These are phyloP conservation scores for Zaprionus nigranus DNA, from an alignment of 1,140 invertebrate genomes.

Conservation along the genomic window DNA sequence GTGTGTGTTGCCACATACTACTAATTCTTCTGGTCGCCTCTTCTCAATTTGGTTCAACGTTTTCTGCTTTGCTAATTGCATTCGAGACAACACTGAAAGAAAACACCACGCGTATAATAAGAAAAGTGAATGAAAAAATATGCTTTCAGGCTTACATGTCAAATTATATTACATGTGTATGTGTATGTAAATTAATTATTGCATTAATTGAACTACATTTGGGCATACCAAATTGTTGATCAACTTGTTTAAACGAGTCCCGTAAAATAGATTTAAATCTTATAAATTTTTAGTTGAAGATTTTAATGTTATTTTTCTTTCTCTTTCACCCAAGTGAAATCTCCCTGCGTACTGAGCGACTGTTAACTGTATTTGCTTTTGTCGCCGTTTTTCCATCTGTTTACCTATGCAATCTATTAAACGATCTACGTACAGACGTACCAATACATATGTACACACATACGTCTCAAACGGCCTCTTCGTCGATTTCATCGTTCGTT, in stretches of 20 bases:
- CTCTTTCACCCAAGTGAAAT: slow-evolving; percentile 4
- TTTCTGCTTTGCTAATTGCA: slow-evolving; percentile 56
- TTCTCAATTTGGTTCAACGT: slow-evolving; percentile 60
- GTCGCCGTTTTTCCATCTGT: slow-evolving; percentile 42
- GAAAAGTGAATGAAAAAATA: slow-evolving; percentile 12
- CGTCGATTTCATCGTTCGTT: neutral
- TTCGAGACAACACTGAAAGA: slow-evolving; percentile 27
- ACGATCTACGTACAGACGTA: slow-evolving; percentile 19
- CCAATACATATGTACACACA: neutral
- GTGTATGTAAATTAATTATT: no score
- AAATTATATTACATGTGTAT: no score
- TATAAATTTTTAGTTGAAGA: no score
- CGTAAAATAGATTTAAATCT: no score
- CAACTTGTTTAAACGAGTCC: no score
- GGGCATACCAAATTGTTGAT: no score
- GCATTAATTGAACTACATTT: no score
- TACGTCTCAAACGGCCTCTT: neutral
- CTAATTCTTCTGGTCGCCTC: slow-evolving; percentile 16
- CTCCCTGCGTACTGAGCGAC: slow-evolving; percentile 17
- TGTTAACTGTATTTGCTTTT: slow-evolving; percentile 60
- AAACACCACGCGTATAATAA: neutral
- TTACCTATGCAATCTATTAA: slow-evolving; percentile 61
- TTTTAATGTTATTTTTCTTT: neutral
- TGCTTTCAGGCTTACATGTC: neutral
- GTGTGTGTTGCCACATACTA: slow-evolving; percentile 13